Evolutionary conservation across 2,888 invertebrate species (phyloP), one percentile per base, ranked within the genome.

Genomic region (Hypena proboscidalis): DNA sequence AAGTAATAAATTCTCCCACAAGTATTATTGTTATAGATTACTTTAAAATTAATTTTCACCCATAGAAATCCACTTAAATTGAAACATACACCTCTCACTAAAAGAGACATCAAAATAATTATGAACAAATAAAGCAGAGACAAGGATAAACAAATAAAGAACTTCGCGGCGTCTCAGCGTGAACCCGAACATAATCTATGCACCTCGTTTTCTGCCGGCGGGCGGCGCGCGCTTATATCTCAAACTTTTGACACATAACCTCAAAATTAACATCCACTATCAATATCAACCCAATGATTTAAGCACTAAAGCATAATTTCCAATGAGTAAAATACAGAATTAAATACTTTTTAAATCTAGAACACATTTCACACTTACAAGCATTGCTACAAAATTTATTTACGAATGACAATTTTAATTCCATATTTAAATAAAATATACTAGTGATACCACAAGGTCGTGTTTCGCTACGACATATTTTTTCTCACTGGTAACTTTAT

Each of bases 151-250:
- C 76, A 84, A 80, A 85, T 79, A 83, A 85, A 82, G 68, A 66
- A 73, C 61, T 61, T 45, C 64, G 77, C 73, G 83, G 79, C 74
- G 55, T 75, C 88, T 51, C 88, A 83, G 88, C 87, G 78, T 85
- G 87, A 75, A 74, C 54, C 78, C 77, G 71, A 77, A 80, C 73
- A 70, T 78, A 80, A 83, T 76, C 78, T 78, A 86, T 85, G 73
- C 64, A 62, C 65, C 71, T 77, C 79, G 75, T 79, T 77, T 73
- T 64, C 68, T 73, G 72, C 76, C 75, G 75, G 75, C 80, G 70
- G 74, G 77, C 70, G 69, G 74, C 66, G 71, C 74, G 58, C 60
- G 66, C 61, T 64, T 77, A 77, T 76, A 74, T 70, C 78, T 74
- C 78, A 72, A 70, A 70, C 63, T 74, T 79, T 75, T 79, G 81